Evolutionary conservation across 2,888 invertebrate species (phyloP), one percentile per base, ranked within the genome.

Genomic region (Aphodius granarius): DNA sequence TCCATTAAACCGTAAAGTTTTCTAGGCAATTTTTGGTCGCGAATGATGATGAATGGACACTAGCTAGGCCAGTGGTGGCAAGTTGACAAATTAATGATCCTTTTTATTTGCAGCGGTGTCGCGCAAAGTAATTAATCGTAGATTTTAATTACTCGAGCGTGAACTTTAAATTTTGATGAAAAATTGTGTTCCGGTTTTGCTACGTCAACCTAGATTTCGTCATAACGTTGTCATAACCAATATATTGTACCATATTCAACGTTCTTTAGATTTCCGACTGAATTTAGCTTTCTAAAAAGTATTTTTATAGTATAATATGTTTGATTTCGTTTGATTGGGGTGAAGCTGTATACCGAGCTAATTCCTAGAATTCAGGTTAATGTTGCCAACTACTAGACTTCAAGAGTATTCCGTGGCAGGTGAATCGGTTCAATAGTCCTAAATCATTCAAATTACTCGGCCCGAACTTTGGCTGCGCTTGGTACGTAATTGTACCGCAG

Each of bases 51-150:
- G 66, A 66, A 66, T 66, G 20, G 18, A 17, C 18, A 66, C n/a
- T 17, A 19, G 66, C 17, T n/a, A 19, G 19, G 20, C 17, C 5
- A 66, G 19, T 21, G 66, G 16, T 3, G 65, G n/a, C 17, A 65
- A 64, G 66, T 74, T 71, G 74, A 75, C 74, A 75, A 71, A 75
- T 75, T 75, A 71, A 75, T 75, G 23, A 71, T 71, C 17, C 17
- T 75, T 75, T 74, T 71, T 19, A 75, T 65, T 71, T 21, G 17
- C 66, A 63, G 62, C 13, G 66, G 18, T 18, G 66, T n/a, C 20
- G 66, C 21, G 20, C 5, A 19, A 66, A 21, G 21, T 74, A 75
- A 75, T 75, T 75, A 75, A 75, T 75, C 71, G 63, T 63, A 71
- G 71, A 71, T 70, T 75, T 71, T 65, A 75, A 71, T 71, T 65